A percentile compares a stretch with the other conserved stretches of the same genome.
phyloP scores from a whole-genome alignment of 2,113 vertebrate species.

The Callospermophilus lateralis region DNA sequence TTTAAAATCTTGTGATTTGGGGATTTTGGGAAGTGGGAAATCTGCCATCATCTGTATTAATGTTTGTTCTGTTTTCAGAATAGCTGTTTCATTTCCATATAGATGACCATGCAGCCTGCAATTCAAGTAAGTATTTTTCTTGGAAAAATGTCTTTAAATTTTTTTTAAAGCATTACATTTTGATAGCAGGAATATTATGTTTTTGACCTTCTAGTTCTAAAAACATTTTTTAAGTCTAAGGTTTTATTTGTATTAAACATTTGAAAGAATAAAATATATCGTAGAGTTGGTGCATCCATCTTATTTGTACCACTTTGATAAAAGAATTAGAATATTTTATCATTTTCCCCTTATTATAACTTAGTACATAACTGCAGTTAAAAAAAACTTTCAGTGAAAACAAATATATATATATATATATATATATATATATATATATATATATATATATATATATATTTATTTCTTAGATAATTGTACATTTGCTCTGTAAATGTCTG shows the following conservation, averaged over 20 bases:
- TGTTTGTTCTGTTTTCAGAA: slow-evolving; percentile 77
- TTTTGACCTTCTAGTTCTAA: slow-evolving; percentile 50
- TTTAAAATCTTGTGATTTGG: neutral
- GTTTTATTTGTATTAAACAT: slow-evolving; percentile 36
- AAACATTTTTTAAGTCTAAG: slow-evolving; percentile 55
- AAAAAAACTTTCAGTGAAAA: neutral
- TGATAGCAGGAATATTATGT: neutral
- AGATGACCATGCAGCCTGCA: slow-evolving; percentile 87
- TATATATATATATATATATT: too few relatives aligned
- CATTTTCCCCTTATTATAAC: neutral
- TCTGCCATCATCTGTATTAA: slow-evolving; percentile 36
- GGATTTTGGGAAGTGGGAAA: neutral
- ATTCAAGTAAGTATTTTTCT: slow-evolving; percentile 86
- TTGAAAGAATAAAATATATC: slow-evolving; percentile 49
- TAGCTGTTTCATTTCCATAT: slow-evolving; percentile 70
- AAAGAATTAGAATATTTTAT: slow-evolving; percentile 16
- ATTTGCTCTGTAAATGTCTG: neutral
- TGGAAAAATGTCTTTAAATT: neutral
- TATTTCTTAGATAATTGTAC: neutral
- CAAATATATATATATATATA: neutral
- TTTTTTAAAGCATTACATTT: slow-evolving; percentile 58
- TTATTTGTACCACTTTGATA: neutral
- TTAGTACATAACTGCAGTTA: neutral
- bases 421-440: too few relatives aligned
- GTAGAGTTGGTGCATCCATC: neutral